Evolutionary conservation across 2,888 invertebrate species (phyloP).

Genomic region (Archaeoteleia sp.): DNA sequence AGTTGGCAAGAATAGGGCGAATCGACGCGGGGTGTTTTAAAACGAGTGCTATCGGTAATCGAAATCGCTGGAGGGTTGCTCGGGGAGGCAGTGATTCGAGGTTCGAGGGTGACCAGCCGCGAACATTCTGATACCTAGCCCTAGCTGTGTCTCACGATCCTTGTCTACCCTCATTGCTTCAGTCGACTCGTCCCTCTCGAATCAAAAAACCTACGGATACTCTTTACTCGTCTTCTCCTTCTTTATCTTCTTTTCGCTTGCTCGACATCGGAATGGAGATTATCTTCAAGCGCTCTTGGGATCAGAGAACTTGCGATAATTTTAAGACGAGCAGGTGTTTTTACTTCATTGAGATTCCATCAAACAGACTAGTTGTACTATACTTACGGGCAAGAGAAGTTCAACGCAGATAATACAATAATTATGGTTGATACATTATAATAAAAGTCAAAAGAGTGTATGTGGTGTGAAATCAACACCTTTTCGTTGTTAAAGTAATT

Average conservation of each 20-base stretch:
- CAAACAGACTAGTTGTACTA: too few species aligned
- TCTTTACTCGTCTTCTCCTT: constrained; percentile 28
- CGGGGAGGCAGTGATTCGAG: constrained; percentile 58
- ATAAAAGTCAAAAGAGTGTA: too few species aligned
- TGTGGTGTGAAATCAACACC: too few species aligned
- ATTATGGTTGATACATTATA: too few species aligned
- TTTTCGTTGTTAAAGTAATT: too few species aligned
- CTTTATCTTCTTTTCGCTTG: constrained; percentile 29
- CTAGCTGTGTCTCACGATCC: constrained; percentile 56
- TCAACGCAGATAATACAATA: too few species aligned
- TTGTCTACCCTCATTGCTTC: constrained; percentile 59
- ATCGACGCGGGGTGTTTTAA: constrained; percentile 71
- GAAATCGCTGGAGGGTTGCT: constrained; percentile 69
- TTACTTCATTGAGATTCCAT: background rate
- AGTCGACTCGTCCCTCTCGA: constrained; percentile 33
- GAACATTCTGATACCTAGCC: constrained; percentile 64
- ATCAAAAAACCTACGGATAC: constrained; percentile 30
- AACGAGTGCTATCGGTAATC: constrained; percentile 73
- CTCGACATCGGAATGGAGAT: constrained; percentile 6
- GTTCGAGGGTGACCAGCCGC: constrained; percentile 67
- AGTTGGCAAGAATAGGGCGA: constrained; percentile 57
- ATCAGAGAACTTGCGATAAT: background rate
- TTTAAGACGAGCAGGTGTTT: constrained; percentile 4
- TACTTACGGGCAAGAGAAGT: too few species aligned
- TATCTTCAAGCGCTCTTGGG: constrained; percentile 9